Evolutionary conservation across 2,888 invertebrate species (phyloP).

Genomic region (Conistra vaccinii): DNA sequence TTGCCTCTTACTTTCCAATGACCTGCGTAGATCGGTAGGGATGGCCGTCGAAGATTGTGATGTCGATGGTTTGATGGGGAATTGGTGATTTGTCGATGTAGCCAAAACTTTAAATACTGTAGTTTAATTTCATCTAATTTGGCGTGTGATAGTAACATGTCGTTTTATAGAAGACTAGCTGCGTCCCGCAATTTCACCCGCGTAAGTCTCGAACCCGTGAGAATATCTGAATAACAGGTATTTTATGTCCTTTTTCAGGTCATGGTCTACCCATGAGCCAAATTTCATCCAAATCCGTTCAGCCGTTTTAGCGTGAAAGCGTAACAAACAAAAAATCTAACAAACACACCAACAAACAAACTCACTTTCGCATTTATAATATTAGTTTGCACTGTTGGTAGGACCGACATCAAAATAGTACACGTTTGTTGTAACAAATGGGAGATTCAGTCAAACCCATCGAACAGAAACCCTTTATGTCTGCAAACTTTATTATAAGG

Average conservation of each 20-base stretch:
- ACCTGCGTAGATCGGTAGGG: slow-evolving; percentile 74
- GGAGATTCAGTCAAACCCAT: neutral
- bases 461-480: neutral
- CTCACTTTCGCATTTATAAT: no score
- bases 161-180: neutral
- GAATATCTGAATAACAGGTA: no score
- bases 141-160: no score
- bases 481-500: neutral
- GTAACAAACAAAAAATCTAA: no score
- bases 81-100: slow-evolving; percentile 1
- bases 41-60: slow-evolving; percentile 47
- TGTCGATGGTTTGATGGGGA: slow-evolving; percentile 41
- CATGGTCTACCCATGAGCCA: no score
- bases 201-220: no score
- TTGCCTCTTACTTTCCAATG: slow-evolving; percentile 85
- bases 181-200: no score
- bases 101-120: neutral
- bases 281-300: neutral
- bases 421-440: neutral
- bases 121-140: neutral
- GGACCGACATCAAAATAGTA: neutral
- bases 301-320: no score
- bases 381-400: neutral
- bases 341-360: no score
- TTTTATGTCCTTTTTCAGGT: no score